These are phyloP conservation scores for Pseudochirops cupreus DNA, from an alignment of 2,797 vertebrate species.

Conservation along the genomic window DNA sequence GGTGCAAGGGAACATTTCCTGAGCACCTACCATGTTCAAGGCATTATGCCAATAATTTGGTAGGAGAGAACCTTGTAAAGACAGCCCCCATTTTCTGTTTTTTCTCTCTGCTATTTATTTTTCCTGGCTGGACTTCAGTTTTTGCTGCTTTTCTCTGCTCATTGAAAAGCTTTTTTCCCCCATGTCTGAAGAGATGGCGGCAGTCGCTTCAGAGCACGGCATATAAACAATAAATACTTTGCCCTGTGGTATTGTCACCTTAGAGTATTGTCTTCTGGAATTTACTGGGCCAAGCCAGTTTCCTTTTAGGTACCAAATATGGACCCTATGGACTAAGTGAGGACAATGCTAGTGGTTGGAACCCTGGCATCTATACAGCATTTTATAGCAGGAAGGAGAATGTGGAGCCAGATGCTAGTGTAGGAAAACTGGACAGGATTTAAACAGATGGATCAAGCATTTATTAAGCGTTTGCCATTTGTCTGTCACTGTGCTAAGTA, in stretches of 20 bases:
- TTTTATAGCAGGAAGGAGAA: background rate
- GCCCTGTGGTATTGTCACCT: background rate
- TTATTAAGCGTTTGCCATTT: background rate
- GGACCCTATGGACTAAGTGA: background rate
- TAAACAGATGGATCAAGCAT: background rate
- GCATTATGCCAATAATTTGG: background rate
- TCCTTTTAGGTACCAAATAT: background rate
- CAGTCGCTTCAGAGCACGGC: background rate
- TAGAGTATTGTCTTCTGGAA: background rate
- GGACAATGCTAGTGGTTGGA: background rate
- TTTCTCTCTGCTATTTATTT: background rate
- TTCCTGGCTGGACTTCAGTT: background rate
- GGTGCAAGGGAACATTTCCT: background rate
- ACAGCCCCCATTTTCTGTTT: background rate
- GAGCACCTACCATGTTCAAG: background rate
- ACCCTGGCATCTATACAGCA: background rate
- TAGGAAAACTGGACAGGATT: background rate
- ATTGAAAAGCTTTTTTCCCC: background rate
- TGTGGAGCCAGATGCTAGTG: background rate
- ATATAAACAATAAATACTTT: background rate
- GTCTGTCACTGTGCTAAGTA: background rate
- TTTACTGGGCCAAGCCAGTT: background rate
- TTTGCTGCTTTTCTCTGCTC: background rate
- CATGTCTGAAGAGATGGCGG: background rate
- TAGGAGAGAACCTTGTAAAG: background rate